Evolutionary conservation across 1,140 invertebrate genomes (phyloP).

Genomic region (Amyelois transitella): DNA sequence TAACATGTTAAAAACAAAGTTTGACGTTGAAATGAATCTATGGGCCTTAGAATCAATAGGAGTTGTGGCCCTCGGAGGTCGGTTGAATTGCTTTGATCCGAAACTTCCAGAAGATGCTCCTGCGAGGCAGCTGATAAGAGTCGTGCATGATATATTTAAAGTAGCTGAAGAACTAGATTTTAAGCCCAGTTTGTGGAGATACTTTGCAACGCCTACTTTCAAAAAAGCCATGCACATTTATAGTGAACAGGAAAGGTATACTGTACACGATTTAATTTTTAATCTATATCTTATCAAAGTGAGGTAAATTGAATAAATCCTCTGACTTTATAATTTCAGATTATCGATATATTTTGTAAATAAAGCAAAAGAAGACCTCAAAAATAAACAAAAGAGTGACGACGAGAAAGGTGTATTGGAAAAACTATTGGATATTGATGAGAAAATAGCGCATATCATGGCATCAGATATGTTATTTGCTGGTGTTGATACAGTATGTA

Average conservation of each 20-base stretch:
- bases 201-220: slow-evolving; percentile 74
- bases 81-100: slow-evolving; percentile 76
- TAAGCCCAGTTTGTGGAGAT: slow-evolving; percentile 78
- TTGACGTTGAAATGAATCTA: slow-evolving; percentile 79
- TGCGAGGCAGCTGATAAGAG: slow-evolving; percentile 75
- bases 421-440: slow-evolving; percentile 71
- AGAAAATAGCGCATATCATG: slow-evolving; percentile 77
- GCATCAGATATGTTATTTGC: slow-evolving; percentile 83
- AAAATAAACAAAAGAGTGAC: slow-evolving; percentile 17
- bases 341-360: slow-evolving; percentile 36
- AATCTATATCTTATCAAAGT: not conserved
- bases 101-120: slow-evolving; percentile 74
- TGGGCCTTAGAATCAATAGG: slow-evolving; percentile 83
- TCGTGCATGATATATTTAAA: slow-evolving; percentile 77
- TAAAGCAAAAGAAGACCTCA: slow-evolving; percentile 29
- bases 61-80: slow-evolving; percentile 79
- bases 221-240: slow-evolving; percentile 70
- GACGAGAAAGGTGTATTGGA: slow-evolving; percentile 71
- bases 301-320: not conserved
- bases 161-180: slow-evolving; percentile 77
- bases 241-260: slow-evolving; percentile 39
- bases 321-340: slow-evolving; percentile 21
- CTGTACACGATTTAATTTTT: not conserved
- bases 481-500: slow-evolving; percentile 82
- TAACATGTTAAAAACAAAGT: slow-evolving; percentile 74